A percentile compares a stretch with the other conserved stretches of the same genome.
Evolutionary conservation across 1,140 invertebrate species (phyloP).

Genomic region (Drosophila navojoa): DNA sequence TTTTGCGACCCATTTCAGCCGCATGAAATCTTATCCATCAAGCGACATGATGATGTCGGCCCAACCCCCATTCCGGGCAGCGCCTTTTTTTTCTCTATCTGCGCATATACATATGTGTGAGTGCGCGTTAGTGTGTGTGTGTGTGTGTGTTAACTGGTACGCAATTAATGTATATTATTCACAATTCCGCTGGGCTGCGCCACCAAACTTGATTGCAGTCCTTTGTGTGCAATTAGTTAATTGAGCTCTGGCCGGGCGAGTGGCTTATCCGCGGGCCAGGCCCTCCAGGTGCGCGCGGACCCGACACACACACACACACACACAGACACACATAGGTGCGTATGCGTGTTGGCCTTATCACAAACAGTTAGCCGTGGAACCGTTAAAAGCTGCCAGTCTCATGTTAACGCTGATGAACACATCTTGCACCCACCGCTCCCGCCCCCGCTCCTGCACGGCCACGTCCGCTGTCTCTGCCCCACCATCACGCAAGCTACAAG

Average conservation of each 20-base stretch:
- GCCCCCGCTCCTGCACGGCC: not conserved
- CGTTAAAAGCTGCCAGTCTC: constrained; percentile 52
- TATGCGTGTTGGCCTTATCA: constrained; percentile 40
- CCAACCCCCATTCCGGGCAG: constrained; percentile 32
- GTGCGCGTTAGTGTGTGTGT: not conserved
- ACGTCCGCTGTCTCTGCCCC: constrained; percentile 1
- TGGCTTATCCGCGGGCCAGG: constrained; percentile 31
- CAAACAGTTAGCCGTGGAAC: constrained; percentile 43
- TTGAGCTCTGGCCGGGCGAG: constrained; percentile 55
- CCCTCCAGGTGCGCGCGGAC: not conserved
- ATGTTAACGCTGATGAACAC: constrained; percentile 52
- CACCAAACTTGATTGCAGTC: constrained; percentile 43
- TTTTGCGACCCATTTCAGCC: constrained; percentile 34
- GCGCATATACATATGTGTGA: not conserved
- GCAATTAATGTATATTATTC: constrained; percentile 69
- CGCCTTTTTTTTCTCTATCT: constrained; percentile 27
- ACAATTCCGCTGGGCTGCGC: constrained; percentile 31
- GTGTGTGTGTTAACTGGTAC: constrained; percentile 52
- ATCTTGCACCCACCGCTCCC: constrained; percentile 17
- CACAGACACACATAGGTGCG: constrained; percentile 17
- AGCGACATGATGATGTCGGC: constrained; percentile 52
- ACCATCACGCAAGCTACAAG: constrained; percentile 45
- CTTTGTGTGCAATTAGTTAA: constrained; percentile 82
- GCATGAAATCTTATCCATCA: constrained; percentile 58
- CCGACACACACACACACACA: not conserved